Evolutionary conservation across 2,888 invertebrate species (phyloP), one percentile per base, ranked within the genome.

Genomic region (Endotricha flammealis): DNA sequence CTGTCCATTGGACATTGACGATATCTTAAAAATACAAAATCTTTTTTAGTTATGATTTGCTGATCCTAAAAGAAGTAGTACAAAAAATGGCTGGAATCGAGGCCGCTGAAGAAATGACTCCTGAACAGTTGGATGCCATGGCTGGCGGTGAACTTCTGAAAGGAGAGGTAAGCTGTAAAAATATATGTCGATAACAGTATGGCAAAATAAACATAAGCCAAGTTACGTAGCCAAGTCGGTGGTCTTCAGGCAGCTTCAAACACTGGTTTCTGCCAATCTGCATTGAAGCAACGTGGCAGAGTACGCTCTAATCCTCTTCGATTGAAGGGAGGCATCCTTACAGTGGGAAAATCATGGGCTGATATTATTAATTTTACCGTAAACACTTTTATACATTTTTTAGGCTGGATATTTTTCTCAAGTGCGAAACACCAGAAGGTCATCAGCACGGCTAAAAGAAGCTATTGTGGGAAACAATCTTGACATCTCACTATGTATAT

Each of bases 1-100:
- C n/a, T n/a, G n/a, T n/a, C n/a, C n/a, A n/a, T n/a, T n/a, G n/a
- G n/a, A n/a, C n/a, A n/a, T n/a, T n/a, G n/a, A n/a, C n/a, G n/a
- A n/a, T n/a, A n/a, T n/a, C n/a, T n/a, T n/a, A n/a, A n/a, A n/a
- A n/a, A n/a, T n/a, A n/a, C n/a, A n/a, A n/a, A n/a, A n/a, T n/a
- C n/a, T n/a, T 12, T 33, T 32, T 12, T 70, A 93, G 95, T 82
- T 91, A 93, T 87, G 98, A 98, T 82, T 88, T 97, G 54, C 85
- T 99, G 16, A 94, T 99, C 50, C 86, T 99, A 36, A 96, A 98
- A 72, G 99, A 99, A 86, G 95, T 99, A 50, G 96, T 99, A 27
- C 97, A 98, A 81, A 99, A 98, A 88, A 99, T 99, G 99, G 96
- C 98, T 0, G 99, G 99, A 1, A 96, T 99, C 36, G 99, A 99